Evolutionary conservation across 2,113 vertebrate species (phyloP), one percentile per base, ranked within the genome.

Genomic region (Falcunculus frontatus): DNA sequence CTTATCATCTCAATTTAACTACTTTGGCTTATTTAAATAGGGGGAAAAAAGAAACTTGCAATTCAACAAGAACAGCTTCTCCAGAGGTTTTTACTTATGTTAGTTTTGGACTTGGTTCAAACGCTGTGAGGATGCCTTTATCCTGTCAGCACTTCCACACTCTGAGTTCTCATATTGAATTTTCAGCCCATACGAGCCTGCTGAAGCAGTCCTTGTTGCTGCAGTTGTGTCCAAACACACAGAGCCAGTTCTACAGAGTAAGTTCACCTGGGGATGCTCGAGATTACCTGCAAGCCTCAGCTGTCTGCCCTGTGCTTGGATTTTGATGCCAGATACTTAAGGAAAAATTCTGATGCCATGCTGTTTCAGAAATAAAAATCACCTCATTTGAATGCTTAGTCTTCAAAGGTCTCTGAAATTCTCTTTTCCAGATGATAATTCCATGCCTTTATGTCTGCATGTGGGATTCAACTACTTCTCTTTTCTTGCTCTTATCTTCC

Each of bases 1-100:
- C 63, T 96, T 96, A 96, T 96, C 95, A 70, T 52, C 82, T 77
- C 84, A 41, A 56, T 86, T 94, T 96, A 84, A 94, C 87, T 86
- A 69, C 93, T 84, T 68, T 80, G 52, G 22, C 30, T 90, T 85
- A 93, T 90, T 95, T 95, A 92, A 96, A 90, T 72, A 14, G 29
- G 41, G 47, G 57, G 42, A 0, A 1, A 29, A 46, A 94, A 81
- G 85, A 68, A 93, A 93, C 82, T 83, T 86, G 68, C 85, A 92
- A 37, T 88, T 96, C 85, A 93, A 96, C 79, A 84, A 90, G 90
- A 94, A 93, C 55, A 91, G 46, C 50, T 95, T 93, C 96, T 94
- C 78, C 79, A 90, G 79, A 96, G 90, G 55, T 96, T 97, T 93
- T 87, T 39, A 77, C 68, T 96, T 90, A 50, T 93, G 72, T 97